A percentile compares a stretch with the other conserved stretches of the same genome.
Evolutionary conservation across 1,140 invertebrate genomes (phyloP).

Genomic region (Calycopis cecrops): DNA sequence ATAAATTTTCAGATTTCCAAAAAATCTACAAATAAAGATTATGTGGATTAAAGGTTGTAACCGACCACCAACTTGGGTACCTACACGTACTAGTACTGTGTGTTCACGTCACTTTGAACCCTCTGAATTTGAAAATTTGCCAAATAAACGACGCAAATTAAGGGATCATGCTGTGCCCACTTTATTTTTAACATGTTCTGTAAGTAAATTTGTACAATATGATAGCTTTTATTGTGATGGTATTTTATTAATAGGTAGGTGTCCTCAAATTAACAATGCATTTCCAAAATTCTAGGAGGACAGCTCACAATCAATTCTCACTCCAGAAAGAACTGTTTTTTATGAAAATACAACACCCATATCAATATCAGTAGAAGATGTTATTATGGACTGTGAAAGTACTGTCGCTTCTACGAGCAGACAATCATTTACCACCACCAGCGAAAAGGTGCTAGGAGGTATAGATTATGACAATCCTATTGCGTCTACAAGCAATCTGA

Average conservation of each 20-base stretch:
- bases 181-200: not conserved
- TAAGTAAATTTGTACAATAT: no score
- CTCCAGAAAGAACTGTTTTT: no score
- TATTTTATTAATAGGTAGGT: no score
- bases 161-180: not conserved
- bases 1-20: no score
- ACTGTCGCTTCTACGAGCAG: no score
- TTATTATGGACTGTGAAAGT: no score
- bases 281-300: no score
- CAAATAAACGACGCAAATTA: not conserved
- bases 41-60: not conserved
- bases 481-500: not conserved
- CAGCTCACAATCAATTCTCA: no score
- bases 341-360: no score
- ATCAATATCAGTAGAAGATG: no score
- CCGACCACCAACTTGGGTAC: not conserved
- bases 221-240: no score
- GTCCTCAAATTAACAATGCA: no score
- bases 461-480: not conserved
- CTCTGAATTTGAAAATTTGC: not conserved
- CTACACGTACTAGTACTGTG: slow-evolving; percentile 2
- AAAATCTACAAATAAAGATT: not conserved
- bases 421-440: not conserved
- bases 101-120: not conserved
- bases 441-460: not conserved